Conservation (phyloP, 2,113 vertebrate genomes). For the Cairina moschata region DNA sequence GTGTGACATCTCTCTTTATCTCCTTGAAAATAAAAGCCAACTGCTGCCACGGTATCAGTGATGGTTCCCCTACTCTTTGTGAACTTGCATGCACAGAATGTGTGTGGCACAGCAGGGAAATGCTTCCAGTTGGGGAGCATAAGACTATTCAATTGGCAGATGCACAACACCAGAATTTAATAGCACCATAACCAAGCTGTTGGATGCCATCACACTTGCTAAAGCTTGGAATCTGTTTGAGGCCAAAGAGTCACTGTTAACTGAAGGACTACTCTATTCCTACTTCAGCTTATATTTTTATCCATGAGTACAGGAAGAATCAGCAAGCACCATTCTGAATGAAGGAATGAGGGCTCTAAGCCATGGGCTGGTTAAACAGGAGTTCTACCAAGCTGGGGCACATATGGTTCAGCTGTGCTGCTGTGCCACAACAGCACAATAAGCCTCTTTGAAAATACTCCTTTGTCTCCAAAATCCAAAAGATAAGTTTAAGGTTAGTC, state of each 20-base stretch:
- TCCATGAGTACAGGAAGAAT: not conserved
- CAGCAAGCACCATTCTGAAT: not conserved
- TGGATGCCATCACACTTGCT: not conserved
- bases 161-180: not conserved
- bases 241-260: not conserved
- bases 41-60: not conserved
- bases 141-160: not conserved
- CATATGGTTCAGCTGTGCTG: not conserved
- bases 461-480: not conserved
- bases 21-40: not conserved
- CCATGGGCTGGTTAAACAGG: not conserved
- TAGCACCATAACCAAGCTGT: not conserved
- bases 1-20: not conserved
- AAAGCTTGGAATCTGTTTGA: not conserved
- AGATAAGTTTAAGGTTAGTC: not conserved
- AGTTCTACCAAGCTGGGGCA: not conserved
- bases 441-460: not conserved
- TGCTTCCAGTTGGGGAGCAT: not conserved
- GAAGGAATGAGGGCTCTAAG: not conserved
- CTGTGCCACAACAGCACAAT: not conserved
- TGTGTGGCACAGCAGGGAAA: not conserved
- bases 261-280: not conserved
- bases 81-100: not conserved
- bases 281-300: not conserved
- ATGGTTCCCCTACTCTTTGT: not conserved